Evolutionary conservation across 2,113 vertebrate species (phyloP).

Genomic region (Pholis gunnellus): DNA sequence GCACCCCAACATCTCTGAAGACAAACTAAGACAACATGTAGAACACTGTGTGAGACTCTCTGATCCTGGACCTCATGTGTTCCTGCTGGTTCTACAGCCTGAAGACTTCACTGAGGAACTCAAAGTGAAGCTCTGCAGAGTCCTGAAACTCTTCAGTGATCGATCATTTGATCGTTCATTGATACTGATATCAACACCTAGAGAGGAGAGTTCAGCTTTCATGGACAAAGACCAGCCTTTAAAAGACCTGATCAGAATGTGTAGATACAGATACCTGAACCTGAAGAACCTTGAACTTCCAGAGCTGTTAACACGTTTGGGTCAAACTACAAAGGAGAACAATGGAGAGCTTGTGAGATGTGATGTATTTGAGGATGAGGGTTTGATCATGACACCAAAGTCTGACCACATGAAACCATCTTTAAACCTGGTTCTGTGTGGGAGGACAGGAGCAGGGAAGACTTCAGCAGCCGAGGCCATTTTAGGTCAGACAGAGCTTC

Average conservation of each 20-base stretch:
- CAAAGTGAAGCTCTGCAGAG: not conserved
- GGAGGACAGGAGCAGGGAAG: slow-evolving; percentile 46
- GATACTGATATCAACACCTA: slow-evolving; percentile 19
- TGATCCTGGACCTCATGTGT: slow-evolving; percentile 63
- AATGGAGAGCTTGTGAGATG: not conserved
- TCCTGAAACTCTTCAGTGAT: slow-evolving; percentile 21
- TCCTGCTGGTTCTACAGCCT: slow-evolving; percentile 64
- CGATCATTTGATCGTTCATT: slow-evolving; percentile 40
- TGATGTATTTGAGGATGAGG: not conserved
- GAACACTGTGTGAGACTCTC: not conserved
- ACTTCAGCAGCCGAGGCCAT: slow-evolving; percentile 35
- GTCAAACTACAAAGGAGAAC: not conserved
- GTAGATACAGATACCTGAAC: not conserved
- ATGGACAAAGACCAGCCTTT: not conserved
- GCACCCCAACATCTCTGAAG: not conserved
- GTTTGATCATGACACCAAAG: not conserved
- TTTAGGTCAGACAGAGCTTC: slow-evolving; percentile 26
- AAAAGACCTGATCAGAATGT: not conserved
- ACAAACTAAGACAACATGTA: slow-evolving; percentile 16
- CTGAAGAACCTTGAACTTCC: not conserved
- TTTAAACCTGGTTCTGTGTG: slow-evolving; percentile 65
- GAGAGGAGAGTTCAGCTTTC: not conserved
- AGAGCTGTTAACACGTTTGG: slow-evolving; percentile 21
- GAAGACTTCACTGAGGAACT: slow-evolving; percentile 49
- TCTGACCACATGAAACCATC: not conserved